phyloP scores from a whole-genome alignment of 2,113 vertebrate species.

The Apistogramma diplotaenia region DNA sequence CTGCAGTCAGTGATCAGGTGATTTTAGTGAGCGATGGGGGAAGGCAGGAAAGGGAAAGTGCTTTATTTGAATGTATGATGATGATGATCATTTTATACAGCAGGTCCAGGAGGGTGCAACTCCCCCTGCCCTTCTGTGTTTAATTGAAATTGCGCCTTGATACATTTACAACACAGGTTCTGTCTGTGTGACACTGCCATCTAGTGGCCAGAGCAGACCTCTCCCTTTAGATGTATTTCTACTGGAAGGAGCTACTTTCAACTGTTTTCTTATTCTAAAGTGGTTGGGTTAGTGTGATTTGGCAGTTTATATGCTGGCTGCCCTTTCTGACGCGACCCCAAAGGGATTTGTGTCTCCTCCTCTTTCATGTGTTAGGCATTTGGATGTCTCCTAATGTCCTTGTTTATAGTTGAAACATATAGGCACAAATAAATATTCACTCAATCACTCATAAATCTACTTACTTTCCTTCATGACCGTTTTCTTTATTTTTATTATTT shows the following conservation, averaged over 20 bases:
- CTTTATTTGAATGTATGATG: neutral
- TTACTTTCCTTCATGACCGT: neutral
- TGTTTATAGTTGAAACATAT: neutral
- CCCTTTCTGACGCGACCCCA: too few species aligned
- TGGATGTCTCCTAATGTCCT: neutral
- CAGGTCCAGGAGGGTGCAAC: neutral
- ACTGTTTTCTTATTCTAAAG: too few species aligned
- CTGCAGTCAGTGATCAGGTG: neutral
- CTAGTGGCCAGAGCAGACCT: constrained; percentile 35
- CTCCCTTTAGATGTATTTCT: neutral
- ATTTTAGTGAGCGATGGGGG: neutral
- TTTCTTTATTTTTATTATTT: neutral
- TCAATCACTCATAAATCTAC: neutral
- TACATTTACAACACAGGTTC: neutral
- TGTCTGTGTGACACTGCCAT: neutral
- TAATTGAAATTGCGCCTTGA: neutral
- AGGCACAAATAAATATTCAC: neutral
- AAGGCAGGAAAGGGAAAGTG: neutral
- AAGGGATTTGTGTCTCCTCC: too few species aligned
- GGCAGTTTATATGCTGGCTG: too few species aligned
- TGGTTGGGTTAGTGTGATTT: too few species aligned
- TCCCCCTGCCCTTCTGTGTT: neutral
- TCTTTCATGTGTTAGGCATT: too few species aligned
- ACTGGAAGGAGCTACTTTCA: too few species aligned
- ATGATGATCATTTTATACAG: neutral